Evolutionary conservation across 2,113 vertebrate species (phyloP), one percentile per base, ranked within the genome.

Genomic region (Chauna torquata): DNA sequence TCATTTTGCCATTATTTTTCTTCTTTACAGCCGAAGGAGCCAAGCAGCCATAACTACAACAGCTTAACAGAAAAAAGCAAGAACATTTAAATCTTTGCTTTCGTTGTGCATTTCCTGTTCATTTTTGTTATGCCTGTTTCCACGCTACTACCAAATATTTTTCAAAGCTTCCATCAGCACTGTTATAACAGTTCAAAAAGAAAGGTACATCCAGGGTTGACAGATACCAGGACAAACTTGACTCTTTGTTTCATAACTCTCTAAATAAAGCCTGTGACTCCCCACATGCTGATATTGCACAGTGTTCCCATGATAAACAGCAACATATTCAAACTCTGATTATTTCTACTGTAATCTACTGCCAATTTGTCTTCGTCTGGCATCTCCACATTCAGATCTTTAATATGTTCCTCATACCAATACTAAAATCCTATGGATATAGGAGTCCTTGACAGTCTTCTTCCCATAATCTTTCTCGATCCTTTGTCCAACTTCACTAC

Each of bases 41-140:
- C 72, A 88, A 82, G 87, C 57, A 87, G 70, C 47, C 84, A 18
- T 87, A 89, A 72, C 75, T 84, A 91, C 65, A 86, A 75, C 40
- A 91, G 20, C 7, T 2, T 66, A 94, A 94, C 82, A 93, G 88
- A 85, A 97, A 96, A 96, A 92, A 62, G 90, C 50, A 90, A 49
- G 17, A 88, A 44, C 76, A 86, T 88, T 90, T 75, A 80, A 85
- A 92, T 28, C 34, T 76, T 79, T 52, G 12, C 54, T 88, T 66
- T 45, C 42, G 72, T 55, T 88, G 10, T 4, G 0, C 52, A 76
- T 82, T 88, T 96, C 82, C 49, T 55, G 17, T 54, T 96, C 36
- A 50, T 82, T 96, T 57, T 93, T 20, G 12, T 54, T 75, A 34
- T 47, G 10, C 59, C 82, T 36, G 34, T 89, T 90, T 92, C 77